These are phyloP conservation scores for Spea multiplicata DNA, from an alignment of 2,113 vertebrate species.

Conservation along the genomic window DNA sequence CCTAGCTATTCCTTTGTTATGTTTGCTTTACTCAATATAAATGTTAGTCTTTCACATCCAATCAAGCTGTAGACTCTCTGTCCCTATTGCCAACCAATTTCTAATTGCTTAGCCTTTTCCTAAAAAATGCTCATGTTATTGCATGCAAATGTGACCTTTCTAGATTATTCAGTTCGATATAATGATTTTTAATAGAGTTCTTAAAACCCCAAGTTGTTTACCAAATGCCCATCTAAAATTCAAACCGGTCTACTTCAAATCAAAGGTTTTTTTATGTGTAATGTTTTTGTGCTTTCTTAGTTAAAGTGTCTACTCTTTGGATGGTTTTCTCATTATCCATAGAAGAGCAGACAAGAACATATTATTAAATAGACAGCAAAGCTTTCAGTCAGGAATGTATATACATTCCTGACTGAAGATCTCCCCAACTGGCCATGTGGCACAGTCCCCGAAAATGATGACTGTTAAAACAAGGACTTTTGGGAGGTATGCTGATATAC, in stretches of 20 bases:
- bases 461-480: too few relatives aligned
- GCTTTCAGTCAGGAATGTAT: too few relatives aligned
- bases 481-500: too few relatives aligned
- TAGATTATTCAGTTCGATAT: slow-evolving; percentile 44
- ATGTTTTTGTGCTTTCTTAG: neutral
- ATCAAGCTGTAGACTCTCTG: slow-evolving; percentile 41
- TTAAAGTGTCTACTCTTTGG: neutral
- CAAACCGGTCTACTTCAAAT: slow-evolving; percentile 10
- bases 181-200: slow-evolving; percentile 46
- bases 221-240: slow-evolving; percentile 26
- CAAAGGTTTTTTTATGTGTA: neutral
- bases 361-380: too few relatives aligned
- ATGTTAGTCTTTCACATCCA: slow-evolving; percentile 43
- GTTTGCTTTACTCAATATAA: slow-evolving; percentile 44
- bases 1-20: neutral
- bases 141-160: slow-evolving; percentile 42
- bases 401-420: slow-evolving; percentile 1
- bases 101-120: slow-evolving; percentile 35
- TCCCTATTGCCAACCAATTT: slow-evolving; percentile 19
- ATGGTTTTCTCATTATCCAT: neutral
- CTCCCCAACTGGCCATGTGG: too few relatives aligned
- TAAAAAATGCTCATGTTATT: slow-evolving; percentile 25
- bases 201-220: slow-evolving; percentile 28
- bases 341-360: neutral
- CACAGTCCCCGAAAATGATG: too few relatives aligned